Percentiles rank a stretch among this genome's conserved stretches.
These are phyloP conservation scores for Papilio dardanus DNA, from an alignment of 1,140 invertebrate genomes.

Conservation along the genomic window DNA sequence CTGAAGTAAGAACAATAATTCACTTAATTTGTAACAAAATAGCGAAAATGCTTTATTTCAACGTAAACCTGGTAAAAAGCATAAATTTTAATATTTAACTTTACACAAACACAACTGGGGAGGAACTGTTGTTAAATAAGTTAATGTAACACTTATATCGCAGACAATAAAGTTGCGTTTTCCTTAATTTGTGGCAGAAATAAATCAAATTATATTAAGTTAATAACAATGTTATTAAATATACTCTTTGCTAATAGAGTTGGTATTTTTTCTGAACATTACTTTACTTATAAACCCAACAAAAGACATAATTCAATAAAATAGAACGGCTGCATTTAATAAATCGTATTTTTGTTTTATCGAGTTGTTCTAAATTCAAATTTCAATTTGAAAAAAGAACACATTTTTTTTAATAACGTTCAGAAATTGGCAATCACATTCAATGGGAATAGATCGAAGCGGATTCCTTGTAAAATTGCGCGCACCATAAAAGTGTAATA, in stretches of 20 bases:
- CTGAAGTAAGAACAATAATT: constrained; percentile 12
- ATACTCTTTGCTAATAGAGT: constrained; percentile 32
- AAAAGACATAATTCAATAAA: neutral
- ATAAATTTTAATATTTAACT: constrained; percentile 34
- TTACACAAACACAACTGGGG: constrained; percentile 20
- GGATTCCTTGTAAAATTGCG: constrained; percentile 42
- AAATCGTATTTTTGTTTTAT: neutral
- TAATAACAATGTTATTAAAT: constrained; percentile 23
- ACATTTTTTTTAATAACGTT: constrained; percentile 7
- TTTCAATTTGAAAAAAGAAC: too few species aligned
- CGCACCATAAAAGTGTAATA: constrained; percentile 53
- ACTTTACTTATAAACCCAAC: too few species aligned
- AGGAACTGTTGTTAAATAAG: neutral
- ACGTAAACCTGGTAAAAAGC: constrained; percentile 26
- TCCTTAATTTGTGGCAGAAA: neutral
- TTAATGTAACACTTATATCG: neutral
- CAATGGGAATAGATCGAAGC: constrained; percentile 35
- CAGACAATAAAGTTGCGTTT: neutral
- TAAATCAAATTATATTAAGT: neutral
- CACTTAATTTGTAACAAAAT: neutral
- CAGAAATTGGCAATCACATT: constrained; percentile 26
- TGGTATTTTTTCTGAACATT: too few species aligned
- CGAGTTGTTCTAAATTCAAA: too few species aligned
- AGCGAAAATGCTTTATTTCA: constrained; percentile 13
- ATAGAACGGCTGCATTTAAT: neutral